Base-by-base conservation (phyloP, 1,140 invertebrate species). In the Planococcus citri region DNA sequence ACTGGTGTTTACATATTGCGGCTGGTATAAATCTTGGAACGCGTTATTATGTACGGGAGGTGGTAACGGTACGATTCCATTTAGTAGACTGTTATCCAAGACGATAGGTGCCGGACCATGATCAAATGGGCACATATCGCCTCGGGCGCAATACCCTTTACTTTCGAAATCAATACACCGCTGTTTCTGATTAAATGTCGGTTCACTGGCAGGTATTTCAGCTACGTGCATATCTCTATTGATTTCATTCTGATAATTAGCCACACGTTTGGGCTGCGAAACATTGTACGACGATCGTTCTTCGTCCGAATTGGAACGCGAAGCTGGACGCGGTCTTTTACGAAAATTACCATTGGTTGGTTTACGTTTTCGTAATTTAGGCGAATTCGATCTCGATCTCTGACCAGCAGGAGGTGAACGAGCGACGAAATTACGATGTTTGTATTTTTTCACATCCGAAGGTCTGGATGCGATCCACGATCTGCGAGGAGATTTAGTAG, bases 91-190 rank as follows among this genome's bases (percentile, higher is more conserved):
- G 78, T 94, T 91, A 76, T 97, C 94, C 17, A 97, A 80, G 1
- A 97, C 90, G 0, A 97, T 90, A 1, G 95, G 94, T 80, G 97
- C 94, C 2, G 85, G 84, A 17, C 95, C 95, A 80, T 98, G 95
- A 81, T 97, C 94, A 82, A 86, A 98, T 20, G 91, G 92, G 79
- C 95, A 98, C 61, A 94, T 83, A 79, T 97, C 94, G 9, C 95
- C 95, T 27, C 91, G 83, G 85, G 97, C 93, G 78, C 95, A 98
- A 76, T 91, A 96, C 2, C 95, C 94, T 79, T 92, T 93, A 79
- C 95, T 92, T 90, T 72, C 71, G 27, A 72, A 72, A 70, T 72
- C 71, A 61, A 72, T 27, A 61, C 71, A 78, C 27, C 77, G 77
- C 70, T 68, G 64, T 72, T 51, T 24, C 27, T 71, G 69, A 29